Evolutionary conservation across 2,113 vertebrate genomes (phyloP).

Genomic region (Mixornis gularis): DNA sequence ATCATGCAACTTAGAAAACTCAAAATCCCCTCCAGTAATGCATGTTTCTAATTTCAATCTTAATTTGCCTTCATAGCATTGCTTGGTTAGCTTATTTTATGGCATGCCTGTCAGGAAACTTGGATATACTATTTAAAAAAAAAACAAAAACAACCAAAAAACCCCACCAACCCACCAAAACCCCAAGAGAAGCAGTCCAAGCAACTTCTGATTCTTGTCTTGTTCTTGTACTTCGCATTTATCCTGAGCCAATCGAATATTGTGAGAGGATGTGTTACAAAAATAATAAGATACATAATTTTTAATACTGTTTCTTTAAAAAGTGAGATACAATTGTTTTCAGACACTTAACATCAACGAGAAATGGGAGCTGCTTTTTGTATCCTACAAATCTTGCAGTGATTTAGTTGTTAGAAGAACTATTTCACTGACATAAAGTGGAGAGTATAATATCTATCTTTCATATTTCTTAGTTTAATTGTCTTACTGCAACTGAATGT

Average conservation of each 20-base stretch:
- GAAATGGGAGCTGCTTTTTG: neutral
- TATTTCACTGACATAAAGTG: neutral
- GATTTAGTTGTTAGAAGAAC: conserved; percentile 14
- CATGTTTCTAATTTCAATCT: neutral
- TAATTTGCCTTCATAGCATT: neutral
- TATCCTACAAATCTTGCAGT: neutral
- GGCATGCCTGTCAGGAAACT: neutral
- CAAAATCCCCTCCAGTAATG: neutral
- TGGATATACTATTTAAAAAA: neutral
- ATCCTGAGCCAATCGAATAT: neutral
- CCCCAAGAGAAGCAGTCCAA: neutral
- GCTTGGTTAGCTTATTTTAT: neutral
- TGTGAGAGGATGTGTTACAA: neutral
- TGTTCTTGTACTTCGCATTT: neutral
- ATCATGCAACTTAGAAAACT: neutral
- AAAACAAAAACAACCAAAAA: neutral
- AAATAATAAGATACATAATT: neutral
- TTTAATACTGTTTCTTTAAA: neutral
- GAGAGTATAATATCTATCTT: conserved; percentile 16
- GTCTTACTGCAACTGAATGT: conserved; percentile 5
- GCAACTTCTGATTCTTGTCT: neutral
- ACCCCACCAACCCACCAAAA: neutral
- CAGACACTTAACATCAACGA: neutral
- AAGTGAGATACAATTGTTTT: neutral
- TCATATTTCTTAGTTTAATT: conserved; percentile 39